Percentiles rank a stretch among this genome's conserved stretches.
These are phyloP conservation scores for Philhelius pedissequus DNA, from an alignment of 2,888 invertebrate species.

Conservation along the genomic window DNA sequence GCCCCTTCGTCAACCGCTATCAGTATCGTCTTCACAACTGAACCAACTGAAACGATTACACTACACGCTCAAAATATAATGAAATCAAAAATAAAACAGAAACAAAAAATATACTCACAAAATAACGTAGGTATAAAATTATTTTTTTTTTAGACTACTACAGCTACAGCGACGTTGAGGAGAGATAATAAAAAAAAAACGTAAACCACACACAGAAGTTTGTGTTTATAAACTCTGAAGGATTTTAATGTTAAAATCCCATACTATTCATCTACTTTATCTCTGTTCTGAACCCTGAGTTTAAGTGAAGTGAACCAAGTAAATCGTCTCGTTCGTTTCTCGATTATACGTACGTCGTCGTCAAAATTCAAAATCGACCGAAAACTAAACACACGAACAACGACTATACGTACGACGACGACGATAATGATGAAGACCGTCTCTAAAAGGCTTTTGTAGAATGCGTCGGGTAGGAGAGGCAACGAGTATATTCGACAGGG, in stretches of 20 bases:
- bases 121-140: constrained; percentile 46
- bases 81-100: constrained; percentile 47
- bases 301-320: constrained; percentile 69
- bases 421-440: constrained; percentile 18
- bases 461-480: constrained; percentile 12
- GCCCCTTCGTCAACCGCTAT: constrained; percentile 33
- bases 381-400: constrained; percentile 53
- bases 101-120: constrained; percentile 22
- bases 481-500: constrained; percentile 49
- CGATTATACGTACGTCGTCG: constrained; percentile 27
- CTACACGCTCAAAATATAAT: constrained; percentile 66
- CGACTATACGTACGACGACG: constrained; percentile 13
- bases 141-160: constrained; percentile 55
- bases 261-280: constrained; percentile 52
- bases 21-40: constrained; percentile 49
- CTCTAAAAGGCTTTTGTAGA: constrained; percentile 6
- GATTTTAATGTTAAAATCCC: constrained; percentile 55
- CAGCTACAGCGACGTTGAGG: constrained; percentile 43
- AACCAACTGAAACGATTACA: constrained; percentile 61
- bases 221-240: constrained; percentile 57
- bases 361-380: constrained; percentile 42
- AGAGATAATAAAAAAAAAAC: constrained; percentile 38
- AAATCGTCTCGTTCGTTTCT: constrained; percentile 41
- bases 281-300: constrained; percentile 61
- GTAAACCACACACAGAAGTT: constrained; percentile 30